A percentile compares a stretch with the other conserved stretches of the same genome.
phyloP scores from a whole-genome alignment of 2,113 vertebrate species.

The Bothrops jararaca region DNA sequence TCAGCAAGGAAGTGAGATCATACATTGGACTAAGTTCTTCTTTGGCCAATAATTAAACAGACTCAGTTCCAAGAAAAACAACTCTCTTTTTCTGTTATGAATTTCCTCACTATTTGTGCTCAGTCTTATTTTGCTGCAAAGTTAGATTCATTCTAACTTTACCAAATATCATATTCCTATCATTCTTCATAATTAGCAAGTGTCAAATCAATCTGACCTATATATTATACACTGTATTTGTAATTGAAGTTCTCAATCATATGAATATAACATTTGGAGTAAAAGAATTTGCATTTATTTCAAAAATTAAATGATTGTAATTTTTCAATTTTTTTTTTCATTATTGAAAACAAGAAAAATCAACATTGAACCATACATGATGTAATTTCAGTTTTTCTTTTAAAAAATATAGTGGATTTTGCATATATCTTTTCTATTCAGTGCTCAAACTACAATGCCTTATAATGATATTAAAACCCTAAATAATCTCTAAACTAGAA shows the following conservation, averaged over 20 bases:
- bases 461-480: not conserved
- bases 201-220: not conserved
- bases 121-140: not conserved
- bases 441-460: not conserved
- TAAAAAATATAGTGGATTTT: not conserved
- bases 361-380: not conserved
- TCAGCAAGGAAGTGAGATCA: slow-evolving; percentile 60
- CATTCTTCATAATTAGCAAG: not conserved
- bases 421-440: not conserved
- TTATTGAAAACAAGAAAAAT: not conserved
- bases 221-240: not conserved
- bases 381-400: not conserved
- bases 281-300: not conserved
- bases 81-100: not conserved
- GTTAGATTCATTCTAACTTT: not conserved
- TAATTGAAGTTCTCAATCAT: not conserved
- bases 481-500: not conserved
- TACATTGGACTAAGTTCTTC: slow-evolving; percentile 38
- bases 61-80: slow-evolving; percentile 13
- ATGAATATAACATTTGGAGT: not conserved
- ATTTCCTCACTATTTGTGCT: not conserved
- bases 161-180: not conserved
- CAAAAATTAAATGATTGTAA: not conserved
- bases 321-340: not conserved
- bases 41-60: slow-evolving; percentile 43